These are phyloP conservation scores for Rhea americana DNA, from an alignment of 2,113 vertebrate genomes.

Conservation along the genomic window DNA sequence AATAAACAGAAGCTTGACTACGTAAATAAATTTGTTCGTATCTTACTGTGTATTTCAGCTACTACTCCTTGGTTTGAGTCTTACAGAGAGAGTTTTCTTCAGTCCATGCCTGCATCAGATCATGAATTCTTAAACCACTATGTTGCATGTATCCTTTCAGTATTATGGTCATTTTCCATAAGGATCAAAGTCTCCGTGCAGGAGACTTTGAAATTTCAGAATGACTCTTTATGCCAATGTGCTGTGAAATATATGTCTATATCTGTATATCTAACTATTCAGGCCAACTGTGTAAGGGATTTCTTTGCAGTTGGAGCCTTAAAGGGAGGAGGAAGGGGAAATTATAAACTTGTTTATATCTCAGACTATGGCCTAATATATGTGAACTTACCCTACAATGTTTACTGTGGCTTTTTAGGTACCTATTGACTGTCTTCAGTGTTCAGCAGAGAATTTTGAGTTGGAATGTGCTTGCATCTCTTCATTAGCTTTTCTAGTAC, in stretches of 20 bases:
- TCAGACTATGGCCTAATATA: background rate
- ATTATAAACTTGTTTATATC: background rate
- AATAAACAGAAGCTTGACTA: background rate
- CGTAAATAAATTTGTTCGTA: background rate
- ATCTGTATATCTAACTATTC: background rate
- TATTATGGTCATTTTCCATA: background rate
- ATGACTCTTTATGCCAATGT: background rate
- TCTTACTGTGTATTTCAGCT: slow-evolving; percentile 80
- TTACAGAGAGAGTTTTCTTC: slow-evolving; percentile 95
- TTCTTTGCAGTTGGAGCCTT: background rate
- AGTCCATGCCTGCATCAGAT: slow-evolving; percentile 93
- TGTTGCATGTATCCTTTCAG: slow-evolving; percentile 96
- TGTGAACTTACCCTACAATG: background rate
- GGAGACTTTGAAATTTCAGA: background rate
- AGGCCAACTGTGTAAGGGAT: background rate
- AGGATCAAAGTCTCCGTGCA: too few relatives aligned
- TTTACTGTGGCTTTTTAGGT: background rate
- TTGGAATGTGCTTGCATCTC: background rate
- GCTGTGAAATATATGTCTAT: background rate
- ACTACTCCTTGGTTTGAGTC: slow-evolving; percentile 98
- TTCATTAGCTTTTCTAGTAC: background rate
- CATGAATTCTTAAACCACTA: slow-evolving; percentile 98
- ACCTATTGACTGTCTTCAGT: background rate
- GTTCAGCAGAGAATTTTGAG: background rate
- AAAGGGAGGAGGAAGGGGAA: too few relatives aligned